These are phyloP conservation scores for Platanista minor DNA, from an alignment of 2,113 vertebrate species.

Conservation along the genomic window DNA sequence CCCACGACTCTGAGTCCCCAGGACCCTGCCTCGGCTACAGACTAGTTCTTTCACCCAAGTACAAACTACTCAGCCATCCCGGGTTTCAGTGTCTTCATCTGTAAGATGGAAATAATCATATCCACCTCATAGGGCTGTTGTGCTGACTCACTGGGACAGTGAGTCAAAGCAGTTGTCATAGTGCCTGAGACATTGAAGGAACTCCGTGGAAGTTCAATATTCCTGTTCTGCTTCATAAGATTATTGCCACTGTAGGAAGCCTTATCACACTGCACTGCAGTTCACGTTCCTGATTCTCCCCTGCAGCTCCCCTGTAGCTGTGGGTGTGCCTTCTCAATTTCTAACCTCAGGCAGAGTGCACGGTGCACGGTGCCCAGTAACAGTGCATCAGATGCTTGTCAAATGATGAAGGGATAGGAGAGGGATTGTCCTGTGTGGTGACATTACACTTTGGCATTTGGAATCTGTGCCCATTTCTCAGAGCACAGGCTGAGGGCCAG, in stretches of 20 bases:
- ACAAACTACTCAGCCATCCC: no score
- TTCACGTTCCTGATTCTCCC: not conserved
- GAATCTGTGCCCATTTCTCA: not conserved
- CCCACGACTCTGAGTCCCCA: not conserved
- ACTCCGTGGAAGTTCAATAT: not conserved
- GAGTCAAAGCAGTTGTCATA: not conserved
- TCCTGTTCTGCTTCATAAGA: not conserved
- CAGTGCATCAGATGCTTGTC: not conserved
- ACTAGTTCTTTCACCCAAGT: not conserved
- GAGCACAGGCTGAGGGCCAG: not conserved
- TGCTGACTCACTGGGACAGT: not conserved
- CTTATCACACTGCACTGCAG: fast-evolving
- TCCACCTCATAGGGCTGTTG: not conserved
- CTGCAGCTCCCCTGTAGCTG: no score
- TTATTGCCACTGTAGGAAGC: not conserved
- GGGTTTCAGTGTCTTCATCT: not conserved
- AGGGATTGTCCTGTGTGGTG: not conserved
- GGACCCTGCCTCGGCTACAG: not conserved
- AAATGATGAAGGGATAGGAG: not conserved
- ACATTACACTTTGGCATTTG: not conserved
- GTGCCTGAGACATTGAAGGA: not conserved
- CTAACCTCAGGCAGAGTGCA: not conserved
- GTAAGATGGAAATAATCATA: not conserved
- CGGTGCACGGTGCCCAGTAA: not conserved
- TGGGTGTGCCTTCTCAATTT: not conserved